A percentile compares a stretch with the other conserved stretches of the same genome.
phyloP scores from a whole-genome alignment of 2,888 invertebrate species.

The Diarsia mendica region DNA sequence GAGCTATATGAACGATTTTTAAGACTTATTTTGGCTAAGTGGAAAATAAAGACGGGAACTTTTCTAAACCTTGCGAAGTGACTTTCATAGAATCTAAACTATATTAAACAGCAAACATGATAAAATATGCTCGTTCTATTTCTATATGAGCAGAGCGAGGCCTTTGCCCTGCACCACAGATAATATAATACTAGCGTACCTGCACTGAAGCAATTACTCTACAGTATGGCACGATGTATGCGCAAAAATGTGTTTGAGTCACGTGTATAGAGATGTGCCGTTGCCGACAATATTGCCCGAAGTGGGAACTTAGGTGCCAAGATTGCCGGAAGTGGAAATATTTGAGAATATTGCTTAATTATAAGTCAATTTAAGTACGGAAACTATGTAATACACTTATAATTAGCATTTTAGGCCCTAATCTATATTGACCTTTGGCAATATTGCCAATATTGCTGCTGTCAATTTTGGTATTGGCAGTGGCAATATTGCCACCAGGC shows the following conservation, averaged over 20 bases:
- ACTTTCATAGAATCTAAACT: not conserved
- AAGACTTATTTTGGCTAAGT: not conserved
- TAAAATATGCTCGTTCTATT: not conserved
- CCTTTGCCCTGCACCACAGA: not conserved
- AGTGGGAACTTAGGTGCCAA: no score
- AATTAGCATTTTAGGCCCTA: no score
- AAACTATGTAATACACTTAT: no score
- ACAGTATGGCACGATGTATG: not conserved
- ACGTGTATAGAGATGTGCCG: not conserved
- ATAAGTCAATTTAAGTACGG: no score
- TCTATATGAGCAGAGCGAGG: not conserved
- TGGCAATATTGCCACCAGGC: no score
- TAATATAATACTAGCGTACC: no score
- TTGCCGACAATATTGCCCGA: no score
- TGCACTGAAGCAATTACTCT: slow-evolving; percentile 1
- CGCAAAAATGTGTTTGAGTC: slow-evolving; percentile 7
- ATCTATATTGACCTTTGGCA: no score
- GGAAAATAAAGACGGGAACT: not conserved
- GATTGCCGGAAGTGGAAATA: no score
- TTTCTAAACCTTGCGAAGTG: not conserved
- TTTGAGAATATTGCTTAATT: no score
- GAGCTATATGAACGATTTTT: not conserved
- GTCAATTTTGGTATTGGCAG: no score
- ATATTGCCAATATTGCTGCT: no score
- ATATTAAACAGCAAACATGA: not conserved